These are phyloP conservation scores for Trematomus bernacchii DNA, from an alignment of 2,797 vertebrate species.

Conservation along the genomic window DNA sequence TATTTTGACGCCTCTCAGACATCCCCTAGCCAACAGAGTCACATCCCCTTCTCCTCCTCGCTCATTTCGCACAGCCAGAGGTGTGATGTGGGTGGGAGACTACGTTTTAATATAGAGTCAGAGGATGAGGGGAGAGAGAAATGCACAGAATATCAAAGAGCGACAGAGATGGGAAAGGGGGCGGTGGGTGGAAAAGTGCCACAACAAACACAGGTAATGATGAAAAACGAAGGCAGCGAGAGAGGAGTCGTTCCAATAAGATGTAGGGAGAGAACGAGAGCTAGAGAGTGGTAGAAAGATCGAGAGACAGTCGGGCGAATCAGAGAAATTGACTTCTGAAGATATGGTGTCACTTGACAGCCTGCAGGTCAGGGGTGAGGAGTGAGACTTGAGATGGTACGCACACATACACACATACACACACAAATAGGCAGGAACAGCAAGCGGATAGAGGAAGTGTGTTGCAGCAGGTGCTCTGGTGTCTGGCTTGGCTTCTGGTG, in stretches of 20 bases:
- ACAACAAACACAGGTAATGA: conserved; percentile 62
- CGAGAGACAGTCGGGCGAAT: conserved; percentile 14
- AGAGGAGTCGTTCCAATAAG: conserved; percentile 22
- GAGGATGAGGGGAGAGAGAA: conserved; percentile 33
- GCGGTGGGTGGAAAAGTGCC: conserved; percentile 48
- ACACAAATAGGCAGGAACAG: background rate
- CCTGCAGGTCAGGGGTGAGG: conserved; percentile 58
- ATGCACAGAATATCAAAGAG: conserved; percentile 56
- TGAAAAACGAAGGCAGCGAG: conserved; percentile 41
- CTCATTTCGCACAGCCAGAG: conserved; percentile 68
- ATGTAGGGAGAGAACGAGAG: background rate
- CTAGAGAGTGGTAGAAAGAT: background rate
- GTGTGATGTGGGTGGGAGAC: conserved; percentile 65
- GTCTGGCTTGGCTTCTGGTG: conserved; percentile 38
- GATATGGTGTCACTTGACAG: conserved; percentile 45
- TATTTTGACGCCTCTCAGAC: conserved; percentile 33
- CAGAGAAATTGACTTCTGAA: conserved; percentile 42
- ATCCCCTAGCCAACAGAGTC: conserved; percentile 27
- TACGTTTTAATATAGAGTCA: conserved; percentile 68
- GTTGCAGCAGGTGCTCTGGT: conserved; percentile 46
- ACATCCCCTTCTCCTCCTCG: conserved; percentile 60
- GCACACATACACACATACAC: background rate
- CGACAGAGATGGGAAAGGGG: conserved; percentile 57
- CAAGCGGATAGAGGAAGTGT: background rate
- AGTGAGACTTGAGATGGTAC: conserved; percentile 19